phyloP scores from a whole-genome alignment of 2,888 invertebrate genomes.

The Lamellibrachia columna region DNA sequence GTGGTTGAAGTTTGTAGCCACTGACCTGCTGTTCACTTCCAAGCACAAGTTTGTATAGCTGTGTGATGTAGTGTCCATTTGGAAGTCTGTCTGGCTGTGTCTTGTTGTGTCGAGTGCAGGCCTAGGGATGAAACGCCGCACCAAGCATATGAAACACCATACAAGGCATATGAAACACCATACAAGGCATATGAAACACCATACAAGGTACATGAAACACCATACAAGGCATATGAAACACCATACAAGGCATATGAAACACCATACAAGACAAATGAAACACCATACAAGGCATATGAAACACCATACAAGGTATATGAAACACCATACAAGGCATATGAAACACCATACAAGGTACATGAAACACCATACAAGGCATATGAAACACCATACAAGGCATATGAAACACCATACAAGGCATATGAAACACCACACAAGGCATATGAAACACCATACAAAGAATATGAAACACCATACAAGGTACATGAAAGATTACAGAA shows the following conservation, averaged over 20 bases:
- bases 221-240: not conserved
- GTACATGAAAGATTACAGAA: too few relatives aligned
- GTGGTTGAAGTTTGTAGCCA: not conserved
- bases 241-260: too few relatives aligned
- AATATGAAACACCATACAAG: too few relatives aligned
- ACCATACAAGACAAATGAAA: too few relatives aligned
- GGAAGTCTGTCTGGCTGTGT: constrained; percentile 45
- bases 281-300: too few relatives aligned
- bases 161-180: not conserved
- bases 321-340: not conserved
- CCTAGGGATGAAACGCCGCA: constrained; percentile 42
- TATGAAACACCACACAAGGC: too few relatives aligned
- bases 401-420: too few relatives aligned
- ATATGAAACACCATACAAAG: not conserved
- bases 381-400: too few relatives aligned
- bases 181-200: not conserved
- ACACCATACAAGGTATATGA: too few relatives aligned
- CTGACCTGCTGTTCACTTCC: constrained; percentile 44
- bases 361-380: not conserved
- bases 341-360: constrained; percentile 17
- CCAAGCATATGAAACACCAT: not conserved
- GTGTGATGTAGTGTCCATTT: constrained; percentile 48
- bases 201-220: not conserved
- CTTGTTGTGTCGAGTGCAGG: constrained; percentile 51
- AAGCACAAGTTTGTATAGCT: constrained; percentile 56